Conservation (phyloP, 2,888 invertebrate species). For the Dicranocentrus wangi region DNA sequence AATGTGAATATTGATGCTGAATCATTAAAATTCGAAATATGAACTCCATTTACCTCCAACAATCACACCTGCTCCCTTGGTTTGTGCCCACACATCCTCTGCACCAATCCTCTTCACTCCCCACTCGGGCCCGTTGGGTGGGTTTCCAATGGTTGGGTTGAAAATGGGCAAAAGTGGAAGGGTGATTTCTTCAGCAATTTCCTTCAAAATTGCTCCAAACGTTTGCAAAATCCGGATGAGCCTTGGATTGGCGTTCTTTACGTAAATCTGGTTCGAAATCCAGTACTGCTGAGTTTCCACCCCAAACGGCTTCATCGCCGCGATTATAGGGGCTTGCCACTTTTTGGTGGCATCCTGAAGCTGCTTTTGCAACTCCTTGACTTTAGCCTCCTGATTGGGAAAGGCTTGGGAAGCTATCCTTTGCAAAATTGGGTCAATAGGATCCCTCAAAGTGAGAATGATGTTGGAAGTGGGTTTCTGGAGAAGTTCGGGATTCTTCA, state of each 20-base stretch:
- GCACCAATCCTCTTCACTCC: slow-evolving; percentile 42
- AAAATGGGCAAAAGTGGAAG: background rate
- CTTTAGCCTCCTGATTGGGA: background rate
- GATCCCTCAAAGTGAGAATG: slow-evolving; percentile 35
- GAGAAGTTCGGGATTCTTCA: background rate
- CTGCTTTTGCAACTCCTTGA: background rate
- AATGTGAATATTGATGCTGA: no score
- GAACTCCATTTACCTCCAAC: background rate
- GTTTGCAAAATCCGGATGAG: background rate
- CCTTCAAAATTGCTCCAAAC: background rate
- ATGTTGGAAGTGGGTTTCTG: slow-evolving; percentile 12
- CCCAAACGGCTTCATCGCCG: background rate
- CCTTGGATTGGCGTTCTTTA: slow-evolving; percentile 24
- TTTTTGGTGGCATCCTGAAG: background rate
- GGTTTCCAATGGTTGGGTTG: background rate
- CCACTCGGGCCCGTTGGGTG: slow-evolving; percentile 43
- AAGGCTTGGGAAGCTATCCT: background rate
- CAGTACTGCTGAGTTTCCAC: slow-evolving; percentile 33
- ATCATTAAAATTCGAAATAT: no score
- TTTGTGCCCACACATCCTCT: slow-evolving; percentile 37
- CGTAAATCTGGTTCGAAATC: slow-evolving; percentile 43
- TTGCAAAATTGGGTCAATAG: slow-evolving; percentile 16
- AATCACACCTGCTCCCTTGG: slow-evolving; percentile 7
- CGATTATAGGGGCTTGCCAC: slow-evolving; percentile 17
- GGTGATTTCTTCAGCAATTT: background rate